Evolutionary conservation across 1,140 invertebrate species (phyloP).

Genomic region (Rhopalosiphum padi): DNA sequence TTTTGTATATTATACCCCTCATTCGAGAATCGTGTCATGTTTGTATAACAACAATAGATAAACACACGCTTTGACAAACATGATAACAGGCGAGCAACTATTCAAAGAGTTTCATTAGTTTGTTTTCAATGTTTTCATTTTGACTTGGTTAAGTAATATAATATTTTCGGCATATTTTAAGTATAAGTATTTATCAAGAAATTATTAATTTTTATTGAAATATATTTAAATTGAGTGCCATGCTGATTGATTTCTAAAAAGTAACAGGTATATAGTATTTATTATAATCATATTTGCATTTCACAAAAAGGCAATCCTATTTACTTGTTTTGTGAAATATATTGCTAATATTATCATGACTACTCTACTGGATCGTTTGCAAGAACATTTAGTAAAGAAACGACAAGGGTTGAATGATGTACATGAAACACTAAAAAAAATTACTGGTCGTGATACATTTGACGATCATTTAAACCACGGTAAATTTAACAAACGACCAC

Average conservation of each 20-base stretch:
- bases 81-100: conserved; percentile 4
- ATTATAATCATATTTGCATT: neutral
- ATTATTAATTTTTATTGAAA: neutral
- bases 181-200: neutral
- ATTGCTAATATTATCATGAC: conserved; percentile 24
- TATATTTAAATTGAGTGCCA: neutral
- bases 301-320: neutral
- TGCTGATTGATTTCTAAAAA: neutral
- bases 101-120: conserved; percentile 43
- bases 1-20: neutral
- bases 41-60: neutral
- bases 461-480: conserved; percentile 49
- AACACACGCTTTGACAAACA: conserved; percentile 37
- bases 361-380: conserved; percentile 48
- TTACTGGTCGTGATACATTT: conserved; percentile 53
- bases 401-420: conserved; percentile 52
- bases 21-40: neutral
- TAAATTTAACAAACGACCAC: conserved; percentile 51
- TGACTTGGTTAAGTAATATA: neutral
- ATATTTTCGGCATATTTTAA: neutral
- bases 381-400: conserved; percentile 52
- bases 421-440: conserved; percentile 50
- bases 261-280: conserved; percentile 9
- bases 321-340: neutral
- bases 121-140: neutral